Conservation (phyloP, 2,888 invertebrate genomes). For the Idaea aversata region DNA sequence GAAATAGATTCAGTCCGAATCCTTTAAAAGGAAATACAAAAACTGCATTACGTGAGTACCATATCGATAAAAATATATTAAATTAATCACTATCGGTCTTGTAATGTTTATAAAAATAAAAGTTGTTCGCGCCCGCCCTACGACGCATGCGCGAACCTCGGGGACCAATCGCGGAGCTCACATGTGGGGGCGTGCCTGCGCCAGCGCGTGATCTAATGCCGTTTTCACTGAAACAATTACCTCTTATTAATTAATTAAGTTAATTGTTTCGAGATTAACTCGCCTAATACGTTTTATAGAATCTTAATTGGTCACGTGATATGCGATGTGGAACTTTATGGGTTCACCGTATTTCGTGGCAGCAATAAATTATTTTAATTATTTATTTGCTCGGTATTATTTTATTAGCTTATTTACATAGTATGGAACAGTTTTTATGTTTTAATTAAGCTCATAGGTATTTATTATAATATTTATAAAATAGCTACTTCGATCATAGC, state of each 20-base stretch:
- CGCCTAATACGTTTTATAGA: slow-evolving; percentile 35
- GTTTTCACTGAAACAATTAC: slow-evolving; percentile 60
- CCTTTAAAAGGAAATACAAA: slow-evolving; percentile 43
- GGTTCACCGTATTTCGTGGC: slow-evolving; percentile 2
- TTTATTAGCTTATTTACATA: not conserved
- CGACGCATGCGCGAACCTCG: slow-evolving; percentile 35
- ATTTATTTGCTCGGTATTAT: not conserved
- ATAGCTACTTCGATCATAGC: no score
- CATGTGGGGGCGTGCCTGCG: slow-evolving; percentile 44
- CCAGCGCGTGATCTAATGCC: slow-evolving; percentile 37
- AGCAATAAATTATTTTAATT: not conserved
- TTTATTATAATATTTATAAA: no score
- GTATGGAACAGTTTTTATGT: not conserved
- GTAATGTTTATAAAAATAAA: slow-evolving; percentile 52
- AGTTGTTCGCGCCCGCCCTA: slow-evolving; percentile 38
- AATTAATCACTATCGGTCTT: slow-evolving; percentile 70
- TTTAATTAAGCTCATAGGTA: not conserved
- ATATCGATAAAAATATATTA: slow-evolving; percentile 66
- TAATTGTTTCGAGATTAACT: slow-evolving; percentile 53
- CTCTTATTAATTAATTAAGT: slow-evolving; percentile 58
- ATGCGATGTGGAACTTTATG: slow-evolving; percentile 10
- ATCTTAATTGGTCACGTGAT: slow-evolving; percentile 44
- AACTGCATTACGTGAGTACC: slow-evolving; percentile 62
- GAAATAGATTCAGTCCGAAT: not conserved
- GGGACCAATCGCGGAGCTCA: slow-evolving; percentile 46